phyloP scores from a whole-genome alignment of 1,140 invertebrate genomes.

The Trichonephila clavipes region DNA sequence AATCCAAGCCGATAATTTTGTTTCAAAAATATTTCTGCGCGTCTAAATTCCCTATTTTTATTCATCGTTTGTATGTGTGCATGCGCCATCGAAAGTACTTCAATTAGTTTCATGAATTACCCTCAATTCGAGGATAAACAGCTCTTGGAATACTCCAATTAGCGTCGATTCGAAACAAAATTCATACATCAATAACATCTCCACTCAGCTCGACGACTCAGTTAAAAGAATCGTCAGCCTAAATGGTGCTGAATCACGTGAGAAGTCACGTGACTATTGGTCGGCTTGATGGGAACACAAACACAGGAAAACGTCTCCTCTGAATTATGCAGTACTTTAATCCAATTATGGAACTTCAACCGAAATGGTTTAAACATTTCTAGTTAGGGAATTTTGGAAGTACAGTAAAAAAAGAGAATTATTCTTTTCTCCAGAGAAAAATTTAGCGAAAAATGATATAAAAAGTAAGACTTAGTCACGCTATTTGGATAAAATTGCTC shows the following conservation, averaged over 20 bases:
- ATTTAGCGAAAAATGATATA: background rate
- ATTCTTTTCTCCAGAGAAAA: background rate
- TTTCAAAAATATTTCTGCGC: too few species aligned
- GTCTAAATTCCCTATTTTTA: too few species aligned
- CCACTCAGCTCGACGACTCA: background rate
- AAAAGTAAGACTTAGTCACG: background rate
- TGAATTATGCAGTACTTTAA: constrained; percentile 25
- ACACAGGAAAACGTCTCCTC: constrained; percentile 16
- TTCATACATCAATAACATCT: background rate
- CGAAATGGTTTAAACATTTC: background rate
- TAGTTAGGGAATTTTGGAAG: background rate
- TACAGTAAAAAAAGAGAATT: background rate
- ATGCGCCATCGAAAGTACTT: background rate
- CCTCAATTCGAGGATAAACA: background rate
- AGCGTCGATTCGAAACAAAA: background rate
- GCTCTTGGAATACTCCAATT: background rate
- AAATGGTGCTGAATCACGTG: background rate
- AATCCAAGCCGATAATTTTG: too few species aligned
- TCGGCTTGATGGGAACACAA: background rate
- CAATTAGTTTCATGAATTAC: background rate
- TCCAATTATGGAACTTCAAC: background rate
- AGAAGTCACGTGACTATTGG: background rate
- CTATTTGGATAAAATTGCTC: background rate
- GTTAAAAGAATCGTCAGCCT: background rate
- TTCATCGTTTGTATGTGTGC: too few species aligned